A percentile compares a stretch with the other conserved stretches of the same genome.
Evolutionary conservation across 1,140 invertebrate genomes (phyloP).

Genomic region (Sesamia nonagrioides): DNA sequence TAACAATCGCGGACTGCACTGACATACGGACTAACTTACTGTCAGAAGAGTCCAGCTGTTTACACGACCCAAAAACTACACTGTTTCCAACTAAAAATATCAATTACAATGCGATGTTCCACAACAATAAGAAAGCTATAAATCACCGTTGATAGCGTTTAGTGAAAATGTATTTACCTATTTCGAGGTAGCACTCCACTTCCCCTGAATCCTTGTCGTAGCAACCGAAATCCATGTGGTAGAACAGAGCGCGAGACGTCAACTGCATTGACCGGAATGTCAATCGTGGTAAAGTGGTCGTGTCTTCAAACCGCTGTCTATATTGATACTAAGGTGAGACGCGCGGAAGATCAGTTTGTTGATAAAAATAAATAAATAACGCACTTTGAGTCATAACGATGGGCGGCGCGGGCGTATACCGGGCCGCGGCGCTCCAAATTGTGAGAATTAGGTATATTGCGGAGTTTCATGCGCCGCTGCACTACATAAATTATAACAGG

Average conservation of each 20-base stretch:
- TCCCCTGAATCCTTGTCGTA: constrained; percentile 86
- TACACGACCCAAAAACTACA: constrained; percentile 85
- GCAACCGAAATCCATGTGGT: constrained; percentile 86
- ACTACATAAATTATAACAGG: constrained; percentile 61
- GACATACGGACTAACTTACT: constrained; percentile 81
- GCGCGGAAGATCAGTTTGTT: constrained; percentile 69
- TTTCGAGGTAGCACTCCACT: constrained; percentile 87
- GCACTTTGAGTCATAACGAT: constrained; percentile 80
- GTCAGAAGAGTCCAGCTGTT: constrained; percentile 80
- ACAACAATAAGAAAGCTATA: constrained; percentile 75
- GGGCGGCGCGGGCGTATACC: constrained; percentile 70
- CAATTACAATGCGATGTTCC: constrained; percentile 82
- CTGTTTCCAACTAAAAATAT: constrained; percentile 86
- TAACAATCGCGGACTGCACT: constrained; percentile 77
- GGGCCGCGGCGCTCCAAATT: constrained; percentile 71
- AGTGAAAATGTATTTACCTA: constrained; percentile 85
- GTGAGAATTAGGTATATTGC: constrained; percentile 68
- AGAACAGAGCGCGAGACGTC: constrained; percentile 56
- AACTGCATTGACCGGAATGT: constrained; percentile 69
- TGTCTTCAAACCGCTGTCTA: constrained; percentile 79
- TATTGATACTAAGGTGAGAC: constrained; percentile 76
- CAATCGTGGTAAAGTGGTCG: constrained; percentile 67
- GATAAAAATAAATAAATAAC: constrained; percentile 84
- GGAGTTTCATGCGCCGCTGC: constrained; percentile 57
- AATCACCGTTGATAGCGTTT: constrained; percentile 73